A percentile compares a stretch with the other conserved stretches of the same genome.
Evolutionary conservation across 1,140 invertebrate species (phyloP).

Genomic region (Drosophila setifemur): DNA sequence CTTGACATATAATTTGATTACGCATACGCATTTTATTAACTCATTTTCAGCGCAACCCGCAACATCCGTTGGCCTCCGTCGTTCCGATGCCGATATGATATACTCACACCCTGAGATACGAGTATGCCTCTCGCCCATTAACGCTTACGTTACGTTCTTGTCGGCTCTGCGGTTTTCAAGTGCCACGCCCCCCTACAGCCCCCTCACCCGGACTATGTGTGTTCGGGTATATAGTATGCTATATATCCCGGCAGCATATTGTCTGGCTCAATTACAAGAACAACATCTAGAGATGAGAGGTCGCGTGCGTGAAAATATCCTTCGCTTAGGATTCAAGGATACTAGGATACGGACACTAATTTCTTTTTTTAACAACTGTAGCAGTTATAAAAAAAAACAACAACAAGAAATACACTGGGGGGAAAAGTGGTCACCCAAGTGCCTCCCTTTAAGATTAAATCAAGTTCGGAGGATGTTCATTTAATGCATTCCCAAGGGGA

Average conservation of each 20-base stretch:
- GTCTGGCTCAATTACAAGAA: slow-evolving; percentile 27
- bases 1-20: slow-evolving; percentile 81
- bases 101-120: slow-evolving; percentile 39
- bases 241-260: background rate
- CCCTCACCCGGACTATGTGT: background rate
- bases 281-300: slow-evolving; percentile 4
- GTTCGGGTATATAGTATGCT: background rate
- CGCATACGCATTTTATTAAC: slow-evolving; percentile 80
- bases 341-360: no score
- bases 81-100: slow-evolving; percentile 71
- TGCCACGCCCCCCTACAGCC: background rate
- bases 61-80: slow-evolving; percentile 5
- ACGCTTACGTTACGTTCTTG: slow-evolving; percentile 46
- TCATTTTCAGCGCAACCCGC: slow-evolving; percentile 59
- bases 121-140: slow-evolving; percentile 55
- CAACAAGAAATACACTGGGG: no score
- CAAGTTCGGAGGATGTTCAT: no score
- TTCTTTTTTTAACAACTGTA: slow-evolving; percentile 76
- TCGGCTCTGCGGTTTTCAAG: slow-evolving; percentile 33
- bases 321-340: no score
- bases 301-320: background rate
- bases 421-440: no score
- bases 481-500: no score
- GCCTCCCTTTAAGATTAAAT: no score
- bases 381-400: no score